These are phyloP conservation scores for Oegoconia quadripuncta DNA, from an alignment of 2,888 invertebrate species.

Conservation along the genomic window DNA sequence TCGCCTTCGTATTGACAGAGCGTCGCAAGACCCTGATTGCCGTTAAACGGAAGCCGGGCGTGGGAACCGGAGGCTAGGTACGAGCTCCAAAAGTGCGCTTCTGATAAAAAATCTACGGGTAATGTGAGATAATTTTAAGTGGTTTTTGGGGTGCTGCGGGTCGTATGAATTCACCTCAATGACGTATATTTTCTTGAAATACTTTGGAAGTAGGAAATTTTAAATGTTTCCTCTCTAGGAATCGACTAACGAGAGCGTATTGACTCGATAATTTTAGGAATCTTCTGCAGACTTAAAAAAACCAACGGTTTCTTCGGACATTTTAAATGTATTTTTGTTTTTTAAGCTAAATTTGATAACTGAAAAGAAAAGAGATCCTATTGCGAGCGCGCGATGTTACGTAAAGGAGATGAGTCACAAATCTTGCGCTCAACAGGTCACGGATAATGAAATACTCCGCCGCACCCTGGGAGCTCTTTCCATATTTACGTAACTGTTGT, in stretches of 20 bases:
- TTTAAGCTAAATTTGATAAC: conserved; percentile 38
- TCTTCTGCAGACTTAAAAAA: no score
- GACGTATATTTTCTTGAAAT: not conserved
- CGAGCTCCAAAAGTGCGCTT: conserved; percentile 49
- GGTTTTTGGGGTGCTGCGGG: conserved; percentile 10
- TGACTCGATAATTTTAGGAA: no score
- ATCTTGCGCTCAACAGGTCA: conserved; percentile 73
- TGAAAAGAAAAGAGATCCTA: conserved; percentile 32
- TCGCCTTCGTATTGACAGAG: conserved; percentile 76
- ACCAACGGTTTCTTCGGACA: no score
- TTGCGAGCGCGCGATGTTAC: conserved; percentile 36
- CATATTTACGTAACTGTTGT: conserved; percentile 69
- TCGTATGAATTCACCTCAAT: no score
- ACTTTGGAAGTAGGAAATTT: not conserved
- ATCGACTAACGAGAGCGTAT: no score
- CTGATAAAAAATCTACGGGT: conserved; percentile 44
- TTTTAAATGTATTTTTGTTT: no score
- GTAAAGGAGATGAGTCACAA: conserved; percentile 60
- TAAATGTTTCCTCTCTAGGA: not conserved
- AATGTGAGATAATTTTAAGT: conserved; percentile 16
- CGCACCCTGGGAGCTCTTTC: conserved; percentile 58
- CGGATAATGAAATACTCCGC: conserved; percentile 67
- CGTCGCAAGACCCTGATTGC: conserved; percentile 74
- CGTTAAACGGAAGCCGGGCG: conserved; percentile 67
- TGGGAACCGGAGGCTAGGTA: conserved; percentile 58